Percentiles rank a stretch among this genome's conserved stretches.
These are phyloP conservation scores for Philopotamus ludificatus DNA, from an alignment of 1,140 invertebrate genomes.

Conservation along the genomic window DNA sequence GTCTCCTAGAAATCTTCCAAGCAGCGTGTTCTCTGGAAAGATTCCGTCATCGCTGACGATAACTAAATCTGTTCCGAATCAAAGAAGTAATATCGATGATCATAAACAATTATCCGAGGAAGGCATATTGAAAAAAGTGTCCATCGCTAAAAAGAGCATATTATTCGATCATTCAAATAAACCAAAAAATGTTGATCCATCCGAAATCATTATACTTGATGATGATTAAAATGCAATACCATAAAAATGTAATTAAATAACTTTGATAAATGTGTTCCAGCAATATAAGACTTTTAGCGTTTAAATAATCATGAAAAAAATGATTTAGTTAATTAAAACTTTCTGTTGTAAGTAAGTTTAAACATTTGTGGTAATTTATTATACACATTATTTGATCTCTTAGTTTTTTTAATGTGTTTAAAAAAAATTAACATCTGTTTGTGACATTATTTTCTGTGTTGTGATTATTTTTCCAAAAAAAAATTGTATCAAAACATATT, in stretches of 20 bases:
- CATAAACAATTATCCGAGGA: constrained; percentile 40
- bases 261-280: no score
- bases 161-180: constrained; percentile 43
- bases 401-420: not conserved
- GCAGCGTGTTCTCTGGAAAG: constrained; percentile 49
- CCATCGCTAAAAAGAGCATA: constrained; percentile 47
- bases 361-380: no score
- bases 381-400: not conserved
- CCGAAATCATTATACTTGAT: constrained; percentile 54
- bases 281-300: no score
- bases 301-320: no score
- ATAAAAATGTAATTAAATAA: no score
- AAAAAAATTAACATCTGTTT: not conserved
- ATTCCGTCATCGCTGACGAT: constrained; percentile 53
- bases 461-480: no score
- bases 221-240: constrained; percentile 50
- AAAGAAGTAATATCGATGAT: constrained; percentile 6
- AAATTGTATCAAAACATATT: no score
- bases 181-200: constrained; percentile 45
- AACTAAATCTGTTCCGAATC: constrained; percentile 42
- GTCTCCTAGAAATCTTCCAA: constrained; percentile 35
- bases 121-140: constrained; percentile 44
- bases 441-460: no score
- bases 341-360: no score
- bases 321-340: no score